Conservation (phyloP, 2,888 invertebrate species). For the Pimpla rufipes region DNA sequence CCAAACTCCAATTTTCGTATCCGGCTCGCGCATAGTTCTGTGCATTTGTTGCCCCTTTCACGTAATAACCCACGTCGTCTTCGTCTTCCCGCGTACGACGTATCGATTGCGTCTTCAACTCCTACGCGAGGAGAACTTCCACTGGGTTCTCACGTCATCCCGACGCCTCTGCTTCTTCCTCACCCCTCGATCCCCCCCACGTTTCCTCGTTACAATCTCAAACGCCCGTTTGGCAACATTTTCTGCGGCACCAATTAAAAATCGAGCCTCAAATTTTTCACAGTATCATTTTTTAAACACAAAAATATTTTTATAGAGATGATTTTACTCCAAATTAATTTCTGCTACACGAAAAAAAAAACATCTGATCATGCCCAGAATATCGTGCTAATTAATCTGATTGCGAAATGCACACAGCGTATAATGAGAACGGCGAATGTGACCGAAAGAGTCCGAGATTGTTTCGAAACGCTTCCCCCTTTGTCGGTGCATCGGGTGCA, state of each 20-base stretch:
- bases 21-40: neutral
- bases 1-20: slow-evolving; percentile 8
- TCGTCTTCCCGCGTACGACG: slow-evolving; percentile 23
- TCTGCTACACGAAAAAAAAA: no score
- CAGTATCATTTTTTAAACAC: no score
- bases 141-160: no score
- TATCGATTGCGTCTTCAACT: neutral
- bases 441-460: slow-evolving; percentile 16
- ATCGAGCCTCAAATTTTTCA: neutral
- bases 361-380: neutral
- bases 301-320: no score
- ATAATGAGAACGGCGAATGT: slow-evolving; percentile 25
- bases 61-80: neutral
- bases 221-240: neutral
- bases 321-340: no score
- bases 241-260: neutral
- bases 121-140: no score
- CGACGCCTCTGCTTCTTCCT: no score
- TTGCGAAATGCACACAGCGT: slow-evolving; percentile 1
- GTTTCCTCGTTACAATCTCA: neutral
- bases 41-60: neutral
- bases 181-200: neutral
- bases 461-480: slow-evolving; percentile 37
- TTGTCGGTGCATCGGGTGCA: slow-evolving; percentile 48
- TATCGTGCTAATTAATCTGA: slow-evolving; percentile 13